Evolutionary conservation across 2,797 vertebrate species (phyloP).

Genomic region (Cottoperca gobio): DNA sequence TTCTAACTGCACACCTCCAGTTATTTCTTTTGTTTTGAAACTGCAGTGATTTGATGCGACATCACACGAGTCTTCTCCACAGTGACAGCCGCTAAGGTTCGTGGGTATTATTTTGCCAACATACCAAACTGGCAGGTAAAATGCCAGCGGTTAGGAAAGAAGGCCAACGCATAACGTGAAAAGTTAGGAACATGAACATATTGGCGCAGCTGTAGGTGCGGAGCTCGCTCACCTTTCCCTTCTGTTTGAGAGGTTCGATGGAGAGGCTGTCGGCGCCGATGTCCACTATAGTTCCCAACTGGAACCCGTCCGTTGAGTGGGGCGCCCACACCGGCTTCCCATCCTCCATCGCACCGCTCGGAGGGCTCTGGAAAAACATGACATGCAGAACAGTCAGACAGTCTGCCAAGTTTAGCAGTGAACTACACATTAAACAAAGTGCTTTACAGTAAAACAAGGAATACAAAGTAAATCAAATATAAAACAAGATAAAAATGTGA

Average conservation of each 20-base stretch:
- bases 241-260: conserved; percentile 92
- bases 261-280: conserved; percentile 94
- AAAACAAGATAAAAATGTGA: too few relatives aligned
- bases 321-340: conserved; percentile 99
- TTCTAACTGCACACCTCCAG: too few relatives aligned
- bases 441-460: too few relatives aligned
- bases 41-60: too few relatives aligned
- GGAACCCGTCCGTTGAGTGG: conserved; percentile 95
- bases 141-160: background rate
- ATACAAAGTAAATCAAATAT: too few relatives aligned
- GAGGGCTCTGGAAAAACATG: conserved; percentile 67
- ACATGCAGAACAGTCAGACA: background rate
- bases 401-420: too few relatives aligned
- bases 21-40: too few relatives aligned
- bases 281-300: conserved; percentile 97
- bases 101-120: background rate
- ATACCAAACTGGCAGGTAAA: background rate
- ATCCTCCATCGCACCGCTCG: conserved; percentile 90
- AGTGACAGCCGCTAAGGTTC: background rate
- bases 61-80: background rate
- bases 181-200: too few relatives aligned
- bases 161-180: too few relatives aligned
- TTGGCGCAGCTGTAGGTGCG: rapidly evolving
- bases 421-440: too few relatives aligned
- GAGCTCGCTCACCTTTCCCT: conserved; percentile 89